These are phyloP conservation scores for Pseudolycoriella hygida DNA, from an alignment of 2,888 invertebrate genomes.

Conservation along the genomic window DNA sequence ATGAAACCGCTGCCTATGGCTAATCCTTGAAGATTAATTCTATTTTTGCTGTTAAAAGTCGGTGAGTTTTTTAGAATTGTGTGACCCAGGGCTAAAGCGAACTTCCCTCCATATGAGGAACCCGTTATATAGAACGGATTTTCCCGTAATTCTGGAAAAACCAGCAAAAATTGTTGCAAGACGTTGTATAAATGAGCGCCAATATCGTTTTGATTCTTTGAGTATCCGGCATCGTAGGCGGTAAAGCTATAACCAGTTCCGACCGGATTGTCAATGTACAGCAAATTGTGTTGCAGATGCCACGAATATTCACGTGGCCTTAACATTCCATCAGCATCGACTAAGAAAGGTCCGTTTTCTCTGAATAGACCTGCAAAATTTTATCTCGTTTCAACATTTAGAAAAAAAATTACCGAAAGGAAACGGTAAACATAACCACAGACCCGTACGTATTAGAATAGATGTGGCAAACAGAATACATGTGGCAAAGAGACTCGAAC, in stretches of 20 bases:
- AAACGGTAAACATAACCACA: no score
- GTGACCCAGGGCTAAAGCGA: conserved; percentile 57
- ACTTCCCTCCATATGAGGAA: conserved; percentile 74
- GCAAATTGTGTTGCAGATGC: conserved; percentile 57
- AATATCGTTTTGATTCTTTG: conserved; percentile 59
- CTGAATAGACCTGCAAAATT: no score
- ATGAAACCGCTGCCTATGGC: conserved; percentile 63
- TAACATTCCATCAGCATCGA: conserved; percentile 29
- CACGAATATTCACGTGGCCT: conserved; percentile 55
- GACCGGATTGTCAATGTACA: conserved; percentile 87
- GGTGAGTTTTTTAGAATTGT: conserved; percentile 32
- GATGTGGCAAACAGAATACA: no score
- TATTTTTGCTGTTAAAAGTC: not conserved
- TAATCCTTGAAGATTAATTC: conserved; percentile 27
- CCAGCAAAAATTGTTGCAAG: conserved; percentile 60
- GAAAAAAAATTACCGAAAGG: no score
- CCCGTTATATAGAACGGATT: conserved; percentile 77
- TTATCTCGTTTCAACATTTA: no score
- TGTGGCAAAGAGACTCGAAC: no score
- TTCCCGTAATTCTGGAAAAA: conserved; percentile 57
- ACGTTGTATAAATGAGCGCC: conserved; percentile 62
- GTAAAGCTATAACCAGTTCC: conserved; percentile 88
- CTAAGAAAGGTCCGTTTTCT: conserved; percentile 34
- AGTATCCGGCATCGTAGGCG: conserved; percentile 54
- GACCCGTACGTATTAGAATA: no score